Conservation (phyloP, 2,888 invertebrate genomes). For the Leptopilina drosophilae region DNA sequence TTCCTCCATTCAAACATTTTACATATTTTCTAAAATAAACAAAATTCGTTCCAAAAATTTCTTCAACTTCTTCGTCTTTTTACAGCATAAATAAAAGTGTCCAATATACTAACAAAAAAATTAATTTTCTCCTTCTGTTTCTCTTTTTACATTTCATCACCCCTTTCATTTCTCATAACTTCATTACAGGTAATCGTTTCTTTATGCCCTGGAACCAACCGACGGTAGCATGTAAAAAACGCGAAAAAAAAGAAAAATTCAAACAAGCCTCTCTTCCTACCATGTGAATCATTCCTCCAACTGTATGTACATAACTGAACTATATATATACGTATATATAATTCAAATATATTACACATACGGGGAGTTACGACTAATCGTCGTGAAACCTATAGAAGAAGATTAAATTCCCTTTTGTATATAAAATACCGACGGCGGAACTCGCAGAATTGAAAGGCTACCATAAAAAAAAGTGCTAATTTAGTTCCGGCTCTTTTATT, state of each 20-base stretch:
- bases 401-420: slow-evolving; percentile 37
- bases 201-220: slow-evolving; percentile 31
- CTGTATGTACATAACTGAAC: slow-evolving; percentile 10
- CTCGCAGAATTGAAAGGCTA: background rate
- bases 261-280: slow-evolving; percentile 26
- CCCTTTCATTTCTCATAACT: slow-evolving; percentile 36
- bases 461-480: background rate
- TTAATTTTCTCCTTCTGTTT: slow-evolving; percentile 5
- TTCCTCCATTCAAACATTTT: no score
- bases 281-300: slow-evolving; percentile 28
- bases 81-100: no score
- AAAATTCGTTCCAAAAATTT: no score
- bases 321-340: background rate
- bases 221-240: slow-evolving; percentile 29
- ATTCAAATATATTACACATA: background rate
- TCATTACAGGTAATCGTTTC: slow-evolving; percentile 37
- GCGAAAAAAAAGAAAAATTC: background rate
- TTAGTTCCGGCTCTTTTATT: slow-evolving; percentile 18
- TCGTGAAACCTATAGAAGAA: slow-evolving; percentile 23
- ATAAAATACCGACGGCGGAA: slow-evolving; percentile 17
- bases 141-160: background rate
- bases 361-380: slow-evolving; percentile 13
- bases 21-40: no score
- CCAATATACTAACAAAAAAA: background rate
- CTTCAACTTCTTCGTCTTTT: no score